Evolutionary conservation across 1,140 invertebrate genomes (phyloP), one percentile per base, ranked within the genome.

Genomic region (Aphis craccivora): DNA sequence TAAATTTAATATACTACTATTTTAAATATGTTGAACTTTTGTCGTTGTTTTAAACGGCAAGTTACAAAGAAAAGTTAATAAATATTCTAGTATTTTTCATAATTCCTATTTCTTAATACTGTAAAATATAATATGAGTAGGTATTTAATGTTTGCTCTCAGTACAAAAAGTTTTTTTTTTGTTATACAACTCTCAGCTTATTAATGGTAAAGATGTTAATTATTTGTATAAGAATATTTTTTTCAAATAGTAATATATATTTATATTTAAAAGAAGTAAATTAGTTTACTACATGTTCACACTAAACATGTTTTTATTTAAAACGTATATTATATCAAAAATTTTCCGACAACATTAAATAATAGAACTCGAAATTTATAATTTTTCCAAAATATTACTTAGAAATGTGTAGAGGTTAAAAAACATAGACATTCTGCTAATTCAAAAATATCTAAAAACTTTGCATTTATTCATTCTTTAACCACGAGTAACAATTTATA

Each of bases 171-270:
- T n/a, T 76, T 76, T 60, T 60, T 60, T 76, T 76, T 76, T n/a
- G 5, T 18, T 40, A n/a, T 18, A 2, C 11, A 76, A 20, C n/a
- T n/a, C 4, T n/a, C 30, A 14, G n/a, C 37, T 40, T 40, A 3
- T 76, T n/a, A 35, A 76, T 76, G 18, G 30, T 18, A 76, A 76
- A n/a, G 0, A n/a, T n/a, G 30, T 30, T n/a, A 67, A 67, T n/a
- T 67, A 67, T 18, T 67, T n/a, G 11, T n/a, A n/a, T 4, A 11
- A n/a, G 3, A 4, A 67, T n/a, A 18, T 4, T n/a, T 67, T 67
- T 67, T 1, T n/a, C 30, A 67, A n/a, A 6, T 9, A 0, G 0
- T 60, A 11, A 9, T 60, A 0, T 3, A 2, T 22, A n/a, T 5
- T 9, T 67, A 18, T 2, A 14, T 18, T n/a, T 76, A n/a, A 76